Evolutionary conservation across 2,888 invertebrate genomes (phyloP).

Genomic region (Geophilus truncorum): DNA sequence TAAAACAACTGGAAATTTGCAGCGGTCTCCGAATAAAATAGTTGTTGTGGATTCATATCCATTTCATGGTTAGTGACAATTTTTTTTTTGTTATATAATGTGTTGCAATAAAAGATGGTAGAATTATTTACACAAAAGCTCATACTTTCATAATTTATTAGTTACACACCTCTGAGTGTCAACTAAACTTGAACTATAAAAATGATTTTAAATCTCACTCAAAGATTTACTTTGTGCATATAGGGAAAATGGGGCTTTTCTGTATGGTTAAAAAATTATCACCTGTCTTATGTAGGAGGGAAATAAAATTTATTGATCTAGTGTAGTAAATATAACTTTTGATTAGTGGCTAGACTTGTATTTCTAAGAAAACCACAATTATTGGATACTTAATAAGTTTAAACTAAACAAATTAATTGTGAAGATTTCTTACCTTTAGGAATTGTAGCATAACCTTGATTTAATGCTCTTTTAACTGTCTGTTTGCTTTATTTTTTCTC

Average conservation of each 20-base stretch:
- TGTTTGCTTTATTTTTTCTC: background rate
- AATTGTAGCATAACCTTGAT: background rate
- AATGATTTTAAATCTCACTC: background rate
- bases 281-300: too few species aligned
- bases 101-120: background rate
- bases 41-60: background rate
- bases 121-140: too few species aligned
- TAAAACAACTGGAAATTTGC: background rate
- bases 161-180: background rate
- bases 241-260: too few species aligned
- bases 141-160: background rate
- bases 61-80: background rate
- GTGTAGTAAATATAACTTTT: too few species aligned
- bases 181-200: background rate
- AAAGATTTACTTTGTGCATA: too few species aligned
- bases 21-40: background rate
- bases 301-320: too few species aligned
- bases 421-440: too few species aligned
- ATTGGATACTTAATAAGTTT: too few species aligned
- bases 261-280: too few species aligned
- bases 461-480: background rate
- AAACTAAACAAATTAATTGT: too few species aligned
- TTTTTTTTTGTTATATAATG: background rate
- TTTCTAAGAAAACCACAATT: too few species aligned
- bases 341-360: too few species aligned